These are phyloP conservation scores for Cistogaster globosa DNA, from an alignment of 2,888 invertebrate species.

Conservation along the genomic window DNA sequence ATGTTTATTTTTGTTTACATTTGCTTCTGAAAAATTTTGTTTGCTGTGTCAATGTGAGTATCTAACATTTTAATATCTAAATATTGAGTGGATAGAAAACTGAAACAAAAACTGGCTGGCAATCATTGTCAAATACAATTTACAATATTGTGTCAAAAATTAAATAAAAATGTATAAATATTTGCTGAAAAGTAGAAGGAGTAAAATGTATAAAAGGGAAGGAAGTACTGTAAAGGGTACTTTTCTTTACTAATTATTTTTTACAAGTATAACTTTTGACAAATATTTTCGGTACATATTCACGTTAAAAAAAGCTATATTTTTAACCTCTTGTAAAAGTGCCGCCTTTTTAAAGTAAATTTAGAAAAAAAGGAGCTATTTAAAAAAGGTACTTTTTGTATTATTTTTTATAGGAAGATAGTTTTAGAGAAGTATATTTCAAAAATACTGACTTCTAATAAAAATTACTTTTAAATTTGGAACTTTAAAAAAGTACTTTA, in stretches of 20 bases:
- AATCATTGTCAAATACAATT: too few species aligned
- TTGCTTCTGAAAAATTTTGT: conserved; percentile 53
- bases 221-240: too few species aligned
- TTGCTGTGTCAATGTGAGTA: conserved; percentile 47
- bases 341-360: too few species aligned
- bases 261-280: background rate
- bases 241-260: too few species aligned
- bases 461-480: too few species aligned
- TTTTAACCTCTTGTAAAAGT: too few species aligned
- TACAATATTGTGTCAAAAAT: background rate
- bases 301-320: background rate
- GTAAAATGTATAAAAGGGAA: background rate
- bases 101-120: background rate
- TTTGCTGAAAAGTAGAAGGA: background rate
- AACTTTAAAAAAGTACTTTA: too few species aligned
- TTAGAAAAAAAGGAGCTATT: background rate
- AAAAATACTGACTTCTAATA: too few species aligned
- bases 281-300: background rate
- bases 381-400: too few species aligned
- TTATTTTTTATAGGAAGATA: too few species aligned
- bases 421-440: too few species aligned
- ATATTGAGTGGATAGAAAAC: background rate
- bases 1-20: conserved; percentile 46
- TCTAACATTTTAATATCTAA: conserved; percentile 31
- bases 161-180: background rate